phyloP scores from a whole-genome alignment of 2,888 invertebrate genomes.

The Pyrrhia umbra region DNA sequence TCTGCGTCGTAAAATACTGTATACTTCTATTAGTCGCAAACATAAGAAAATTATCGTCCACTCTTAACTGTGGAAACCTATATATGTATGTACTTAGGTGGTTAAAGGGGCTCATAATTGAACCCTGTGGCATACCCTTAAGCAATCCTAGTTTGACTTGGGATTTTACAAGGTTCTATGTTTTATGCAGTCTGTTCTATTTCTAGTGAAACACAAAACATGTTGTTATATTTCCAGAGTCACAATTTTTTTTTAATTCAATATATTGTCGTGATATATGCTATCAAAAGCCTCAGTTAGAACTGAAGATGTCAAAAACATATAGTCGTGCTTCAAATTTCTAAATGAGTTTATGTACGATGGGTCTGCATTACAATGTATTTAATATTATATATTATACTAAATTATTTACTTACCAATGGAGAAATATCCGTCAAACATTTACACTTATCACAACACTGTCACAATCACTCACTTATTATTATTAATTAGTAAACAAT shows the following conservation, averaged over 20 bases:
- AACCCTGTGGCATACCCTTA: constrained; percentile 6
- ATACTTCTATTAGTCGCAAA: neutral
- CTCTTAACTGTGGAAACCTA: neutral
- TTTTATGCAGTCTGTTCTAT: too few species aligned
- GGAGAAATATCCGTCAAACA: constrained; percentile 47
- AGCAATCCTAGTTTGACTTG: neutral
- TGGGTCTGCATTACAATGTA: neutral
- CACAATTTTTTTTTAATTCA: neutral
- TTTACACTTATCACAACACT: constrained; percentile 59
- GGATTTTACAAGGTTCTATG: neutral
- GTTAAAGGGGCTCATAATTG: neutral
- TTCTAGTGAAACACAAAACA: too few species aligned
- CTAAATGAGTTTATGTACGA: neutral
- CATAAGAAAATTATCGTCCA: neutral
- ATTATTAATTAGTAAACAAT: constrained; percentile 53
- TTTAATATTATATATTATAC: too few species aligned
- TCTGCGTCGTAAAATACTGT: constrained; percentile 1
- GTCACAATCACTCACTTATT: constrained; percentile 58
- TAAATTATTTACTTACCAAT: constrained; percentile 56
- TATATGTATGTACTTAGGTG: too few species aligned
- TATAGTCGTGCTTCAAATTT: neutral
- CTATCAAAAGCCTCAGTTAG: constrained; percentile 5
- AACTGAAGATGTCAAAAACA: neutral
- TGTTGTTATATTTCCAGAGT: too few species aligned
- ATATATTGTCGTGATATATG: neutral